Conservation (phyloP, 2,888 invertebrate genomes). For the Lasioglossum morio region DNA sequence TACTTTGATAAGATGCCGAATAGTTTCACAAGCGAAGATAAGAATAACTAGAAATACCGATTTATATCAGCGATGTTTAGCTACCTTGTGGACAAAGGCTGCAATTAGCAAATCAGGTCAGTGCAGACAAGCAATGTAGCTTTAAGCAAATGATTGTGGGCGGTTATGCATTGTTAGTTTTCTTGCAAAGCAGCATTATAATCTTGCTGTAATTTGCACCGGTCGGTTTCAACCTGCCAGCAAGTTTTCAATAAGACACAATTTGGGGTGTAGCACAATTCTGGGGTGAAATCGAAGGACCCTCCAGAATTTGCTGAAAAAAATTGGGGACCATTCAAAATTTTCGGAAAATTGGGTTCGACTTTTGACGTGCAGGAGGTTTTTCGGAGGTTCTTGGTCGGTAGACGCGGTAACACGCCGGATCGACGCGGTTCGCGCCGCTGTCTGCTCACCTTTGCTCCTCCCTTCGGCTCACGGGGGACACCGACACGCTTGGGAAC, state of each 20-base stretch:
- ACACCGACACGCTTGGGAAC: constrained; percentile 60
- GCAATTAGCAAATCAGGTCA: neutral
- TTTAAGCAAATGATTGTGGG: neutral
- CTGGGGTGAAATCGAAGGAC: no score
- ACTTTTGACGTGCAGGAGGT: neutral
- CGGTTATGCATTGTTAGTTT: neutral
- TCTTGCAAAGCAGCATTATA: neutral
- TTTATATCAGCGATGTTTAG: neutral
- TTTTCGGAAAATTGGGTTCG: no score
- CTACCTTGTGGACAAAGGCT: neutral
- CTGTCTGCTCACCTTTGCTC: constrained; percentile 18
- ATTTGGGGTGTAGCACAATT: no score
- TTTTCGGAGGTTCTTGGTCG: neutral
- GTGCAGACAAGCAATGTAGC: neutral
- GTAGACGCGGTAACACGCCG: neutral
- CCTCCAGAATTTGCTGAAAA: no score
- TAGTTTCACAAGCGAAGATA: neutral
- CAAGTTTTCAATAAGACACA: no score
- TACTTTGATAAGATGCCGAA: neutral
- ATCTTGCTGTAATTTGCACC: neutral
- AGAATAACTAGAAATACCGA: neutral
- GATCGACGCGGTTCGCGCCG: neutral
- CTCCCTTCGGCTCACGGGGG: constrained; percentile 38
- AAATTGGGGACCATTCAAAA: no score
- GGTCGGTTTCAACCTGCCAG: neutral